Conservation (phyloP, 2,888 invertebrate genomes). For the Cancer borealis region DNA sequence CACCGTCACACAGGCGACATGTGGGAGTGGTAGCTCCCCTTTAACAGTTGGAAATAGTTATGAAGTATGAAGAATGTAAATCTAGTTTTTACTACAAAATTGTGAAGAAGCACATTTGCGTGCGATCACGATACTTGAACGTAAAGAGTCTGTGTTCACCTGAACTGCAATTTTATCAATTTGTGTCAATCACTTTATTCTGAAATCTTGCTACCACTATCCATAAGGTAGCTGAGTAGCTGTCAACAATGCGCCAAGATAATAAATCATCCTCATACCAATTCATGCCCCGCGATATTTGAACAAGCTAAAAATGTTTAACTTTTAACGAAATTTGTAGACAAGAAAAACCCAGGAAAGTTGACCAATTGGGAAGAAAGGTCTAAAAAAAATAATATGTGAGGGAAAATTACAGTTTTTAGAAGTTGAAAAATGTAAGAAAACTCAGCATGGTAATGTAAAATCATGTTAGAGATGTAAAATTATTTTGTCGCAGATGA, state of each 20-base stretch:
- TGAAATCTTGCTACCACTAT: too few relatives aligned
- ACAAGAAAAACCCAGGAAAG: not conserved
- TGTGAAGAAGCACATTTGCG: not conserved
- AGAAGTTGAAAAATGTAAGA: not conserved
- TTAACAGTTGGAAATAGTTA: conserved; percentile 6
- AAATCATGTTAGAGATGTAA: not conserved
- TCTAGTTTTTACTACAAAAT: not conserved
- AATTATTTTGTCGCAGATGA: not conserved
- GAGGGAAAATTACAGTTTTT: not conserved
- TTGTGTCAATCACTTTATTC: too few relatives aligned
- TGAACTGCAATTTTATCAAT: not conserved
- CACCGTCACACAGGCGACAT: not conserved
- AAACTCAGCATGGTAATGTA: not conserved
- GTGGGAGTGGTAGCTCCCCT: not conserved
- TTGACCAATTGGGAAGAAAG: not conserved
- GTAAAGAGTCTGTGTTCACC: not conserved
- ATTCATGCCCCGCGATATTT: too few relatives aligned
- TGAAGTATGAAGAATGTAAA: not conserved
- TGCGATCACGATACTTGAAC: not conserved
- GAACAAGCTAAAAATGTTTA: too few relatives aligned
- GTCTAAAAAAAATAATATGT: not conserved
- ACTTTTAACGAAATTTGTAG: too few relatives aligned
- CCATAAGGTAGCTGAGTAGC: too few relatives aligned
- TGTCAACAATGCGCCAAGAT: too few relatives aligned
- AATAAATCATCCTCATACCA: too few relatives aligned